A percentile compares a stretch with the other conserved stretches of the same genome.
Conservation (phyloP, 2,888 invertebrate genomes). For the Drosophila nr. perissopoda region DNA sequence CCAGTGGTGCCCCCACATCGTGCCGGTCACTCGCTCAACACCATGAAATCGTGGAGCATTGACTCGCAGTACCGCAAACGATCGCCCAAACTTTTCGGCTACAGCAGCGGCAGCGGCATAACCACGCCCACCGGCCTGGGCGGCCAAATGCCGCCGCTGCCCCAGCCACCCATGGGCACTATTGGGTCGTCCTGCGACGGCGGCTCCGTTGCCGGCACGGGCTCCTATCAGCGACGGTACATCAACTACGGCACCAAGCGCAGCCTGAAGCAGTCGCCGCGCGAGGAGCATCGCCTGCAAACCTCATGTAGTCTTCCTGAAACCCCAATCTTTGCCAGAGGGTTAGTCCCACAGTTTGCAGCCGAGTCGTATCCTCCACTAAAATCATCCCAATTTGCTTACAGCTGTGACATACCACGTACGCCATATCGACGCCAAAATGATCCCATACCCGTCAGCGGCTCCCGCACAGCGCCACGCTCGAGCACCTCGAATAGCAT, state of each 20-base stretch:
- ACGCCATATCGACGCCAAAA: slow-evolving; percentile 89
- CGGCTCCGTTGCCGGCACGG: slow-evolving; percentile 80
- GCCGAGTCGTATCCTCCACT: not conserved
- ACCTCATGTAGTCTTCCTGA: slow-evolving; percentile 95
- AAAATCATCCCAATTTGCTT: not conserved
- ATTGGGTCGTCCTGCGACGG: slow-evolving; percentile 58
- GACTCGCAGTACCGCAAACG: slow-evolving; percentile 91
- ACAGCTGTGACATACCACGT: slow-evolving; percentile 91
- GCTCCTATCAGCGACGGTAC: slow-evolving; percentile 86
- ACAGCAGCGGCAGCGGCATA: slow-evolving; percentile 84
- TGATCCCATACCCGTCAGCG: slow-evolving; percentile 84
- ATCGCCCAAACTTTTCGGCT: slow-evolving; percentile 86
- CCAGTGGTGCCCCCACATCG: slow-evolving; percentile 91
- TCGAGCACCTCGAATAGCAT: slow-evolving; percentile 85
- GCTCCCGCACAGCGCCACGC: slow-evolving; percentile 87
- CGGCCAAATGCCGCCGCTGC: slow-evolving; percentile 60
- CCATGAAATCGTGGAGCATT: slow-evolving; percentile 94
- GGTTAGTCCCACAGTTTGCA: slow-evolving; percentile 79
- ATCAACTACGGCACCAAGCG: slow-evolving; percentile 85
- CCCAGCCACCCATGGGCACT: slow-evolving; percentile 56
- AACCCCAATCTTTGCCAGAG: slow-evolving; percentile 94
- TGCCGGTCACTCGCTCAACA: slow-evolving; percentile 86
- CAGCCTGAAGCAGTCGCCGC: slow-evolving; percentile 86
- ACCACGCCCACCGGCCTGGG: slow-evolving; percentile 80
- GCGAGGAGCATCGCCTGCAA: slow-evolving; percentile 89